Evolutionary conservation across 2,113 vertebrate genomes (phyloP), one percentile per base, ranked within the genome.

Genomic region (Epinephelus lanceolatus): DNA sequence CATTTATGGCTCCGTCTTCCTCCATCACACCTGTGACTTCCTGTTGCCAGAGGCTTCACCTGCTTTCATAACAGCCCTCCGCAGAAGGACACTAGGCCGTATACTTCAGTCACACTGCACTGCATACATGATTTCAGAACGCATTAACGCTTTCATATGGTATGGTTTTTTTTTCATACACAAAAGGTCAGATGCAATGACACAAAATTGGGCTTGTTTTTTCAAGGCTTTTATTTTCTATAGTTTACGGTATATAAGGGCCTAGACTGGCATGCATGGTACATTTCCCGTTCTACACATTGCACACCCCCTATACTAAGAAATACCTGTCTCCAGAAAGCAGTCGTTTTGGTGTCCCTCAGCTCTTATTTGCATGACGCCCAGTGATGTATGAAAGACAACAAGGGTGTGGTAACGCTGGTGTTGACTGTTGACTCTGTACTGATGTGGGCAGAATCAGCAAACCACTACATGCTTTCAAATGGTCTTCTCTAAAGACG

Each of bases 1-100:
- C 57, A 30, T 72, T 76, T 76, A 77, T 80, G 84, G 69, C 84
- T 69, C 70, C 17, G 69, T 65, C 61, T 78, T 51, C 78, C 73
- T 81, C 76, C 60, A 76, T 85, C 86, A 89, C 91, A 92, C 91
- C 92, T 93, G 89, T 88, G 89, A 86, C 92, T 89, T 86, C 76
- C 78, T 81, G 55, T 80, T 80, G 90, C 91, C 71, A 63, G 81
- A 78, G 89, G 88, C 91, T n/a, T 80, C 84, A 42, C 27, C 56
- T 37, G 75, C 78, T 72, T 82, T 87, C 72, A 71, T 65, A 79
- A 56, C 83, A 72, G 59, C 75, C 76, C 51, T 74, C 81, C 84
- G 78, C 78, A 80, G 78, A 51, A 40, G 23, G 76, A 85, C 68
- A 52, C 42, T 53, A 19, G 47, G 14, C 69, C 56, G 57, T 40